Evolutionary conservation across 2,888 invertebrate species (phyloP), one percentile per base, ranked within the genome.

Genomic region (Ectemnius continuus): DNA sequence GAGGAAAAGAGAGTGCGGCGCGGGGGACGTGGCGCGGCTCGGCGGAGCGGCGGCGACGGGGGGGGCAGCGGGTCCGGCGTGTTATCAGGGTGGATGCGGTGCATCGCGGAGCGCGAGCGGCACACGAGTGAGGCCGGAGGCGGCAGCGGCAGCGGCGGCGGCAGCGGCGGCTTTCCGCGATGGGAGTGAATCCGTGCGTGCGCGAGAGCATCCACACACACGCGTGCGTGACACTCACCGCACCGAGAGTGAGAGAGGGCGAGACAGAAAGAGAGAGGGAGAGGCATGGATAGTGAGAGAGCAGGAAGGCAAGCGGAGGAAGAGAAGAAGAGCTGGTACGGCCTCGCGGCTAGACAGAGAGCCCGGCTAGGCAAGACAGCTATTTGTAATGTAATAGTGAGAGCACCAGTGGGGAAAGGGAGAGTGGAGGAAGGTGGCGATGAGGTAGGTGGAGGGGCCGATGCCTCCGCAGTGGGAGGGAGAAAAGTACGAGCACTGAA

Each of bases 301-400:
- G 57, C 23, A 18, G 26, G 13, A 59, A 3, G 36, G 18, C n/a
- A 4, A 14, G 71, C 76, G 58, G 71, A 77, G 65, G 76, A 67
- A 77, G 76, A 73, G 79, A 76, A 79, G 72, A 80, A 83, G 82
- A 82, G 75, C 82, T 84, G 80, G 65, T 76, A 81, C 52, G 52
- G 16, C n/a, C 52, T 52, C 52, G 16, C 52, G 52, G 52, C 52
- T 52, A 52, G 52, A 52, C 52, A 16, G 52, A 52, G 52, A 52
- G 52, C 78, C 75, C 76, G 74, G 81, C 85, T 85, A 84, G 85
- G 86, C 84, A 82, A 86, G 86, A 85, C 86, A 87, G 85, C 88
- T 87, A 88, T 87, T 87, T 86, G 87, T 87, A 87, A 88, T 86
- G 86, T 84, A 85, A 87, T 84, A 87, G 88, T 81, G 84, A 87